These are phyloP conservation scores for Sylvietta virens DNA, from an alignment of 2,113 vertebrate species.

Conservation along the genomic window DNA sequence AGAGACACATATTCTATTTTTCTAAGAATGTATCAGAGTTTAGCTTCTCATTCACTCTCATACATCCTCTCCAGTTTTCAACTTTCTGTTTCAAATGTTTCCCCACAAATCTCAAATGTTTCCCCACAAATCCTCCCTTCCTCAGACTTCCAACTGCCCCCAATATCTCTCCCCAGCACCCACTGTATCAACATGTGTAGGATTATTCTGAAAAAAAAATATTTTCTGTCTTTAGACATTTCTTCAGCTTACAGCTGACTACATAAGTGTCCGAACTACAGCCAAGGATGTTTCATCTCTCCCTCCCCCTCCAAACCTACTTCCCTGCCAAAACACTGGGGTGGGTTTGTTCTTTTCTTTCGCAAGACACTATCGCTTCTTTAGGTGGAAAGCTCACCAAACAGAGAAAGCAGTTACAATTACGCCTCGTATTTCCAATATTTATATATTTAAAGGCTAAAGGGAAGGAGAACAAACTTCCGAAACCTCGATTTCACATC, in stretches of 20 bases:
- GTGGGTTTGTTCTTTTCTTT: background rate
- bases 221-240: background rate
- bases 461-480: background rate
- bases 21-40: fast-evolving
- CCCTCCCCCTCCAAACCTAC: no score
- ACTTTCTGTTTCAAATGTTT: background rate
- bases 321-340: background rate
- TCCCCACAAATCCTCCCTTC: background rate
- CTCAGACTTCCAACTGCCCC: background rate
- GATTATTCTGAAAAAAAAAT: background rate
- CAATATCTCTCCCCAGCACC: background rate
- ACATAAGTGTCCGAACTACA: background rate
- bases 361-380: background rate
- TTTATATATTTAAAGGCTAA: background rate
- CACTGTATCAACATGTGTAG: background rate
- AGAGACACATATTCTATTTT: background rate
- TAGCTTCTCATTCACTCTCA: background rate
- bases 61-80: background rate
- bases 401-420: background rate
- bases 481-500: background rate
- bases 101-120: background rate
- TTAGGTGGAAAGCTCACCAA: background rate
- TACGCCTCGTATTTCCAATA: background rate
- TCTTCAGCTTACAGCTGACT: background rate
- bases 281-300: background rate